A percentile compares a stretch with the other conserved stretches of the same genome.
Conservation (phyloP, 2,113 vertebrate genomes). For the Thamnaconus septentrionalis region DNA sequence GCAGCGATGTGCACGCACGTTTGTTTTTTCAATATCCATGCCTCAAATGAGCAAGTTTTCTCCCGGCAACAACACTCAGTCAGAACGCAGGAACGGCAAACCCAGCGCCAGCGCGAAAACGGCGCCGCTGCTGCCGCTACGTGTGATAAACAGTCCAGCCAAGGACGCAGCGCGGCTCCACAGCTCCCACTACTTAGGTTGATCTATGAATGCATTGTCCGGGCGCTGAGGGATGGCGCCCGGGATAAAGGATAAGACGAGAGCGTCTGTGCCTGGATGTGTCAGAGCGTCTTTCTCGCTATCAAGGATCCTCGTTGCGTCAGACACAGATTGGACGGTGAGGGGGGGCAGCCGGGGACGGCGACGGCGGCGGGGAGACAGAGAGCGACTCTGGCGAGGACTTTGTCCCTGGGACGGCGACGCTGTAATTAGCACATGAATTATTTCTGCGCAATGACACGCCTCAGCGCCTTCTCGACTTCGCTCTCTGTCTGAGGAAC, state of each 20-base stretch:
- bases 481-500: conserved; percentile 59
- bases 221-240: conserved; percentile 36
- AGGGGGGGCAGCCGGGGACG: conserved; percentile 23
- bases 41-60: no score
- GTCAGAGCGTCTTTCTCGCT: conserved; percentile 44
- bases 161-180: conserved; percentile 22
- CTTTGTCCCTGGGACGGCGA: conserved; percentile 60
- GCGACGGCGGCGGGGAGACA: conserved; percentile 12
- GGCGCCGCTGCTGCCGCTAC: not conserved
- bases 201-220: conserved; percentile 38
- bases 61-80: no score
- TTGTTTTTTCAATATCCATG: no score
- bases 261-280: conserved; percentile 44
- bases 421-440: conserved; percentile 74
- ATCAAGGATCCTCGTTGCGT: conserved; percentile 64
- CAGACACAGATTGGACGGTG: conserved; percentile 48
- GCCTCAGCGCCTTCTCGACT: conserved; percentile 64
- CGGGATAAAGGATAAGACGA: conserved; percentile 32
- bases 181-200: conserved; percentile 22
- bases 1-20: no score
- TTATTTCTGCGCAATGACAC: conserved; percentile 66
- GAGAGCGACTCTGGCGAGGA: conserved; percentile 45
- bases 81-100: no score
- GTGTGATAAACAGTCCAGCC: conserved; percentile 19
- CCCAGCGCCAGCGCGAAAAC: no score